Conservation (phyloP, 2,797 vertebrate genomes). For the Acipenser transmontanus region DNA sequence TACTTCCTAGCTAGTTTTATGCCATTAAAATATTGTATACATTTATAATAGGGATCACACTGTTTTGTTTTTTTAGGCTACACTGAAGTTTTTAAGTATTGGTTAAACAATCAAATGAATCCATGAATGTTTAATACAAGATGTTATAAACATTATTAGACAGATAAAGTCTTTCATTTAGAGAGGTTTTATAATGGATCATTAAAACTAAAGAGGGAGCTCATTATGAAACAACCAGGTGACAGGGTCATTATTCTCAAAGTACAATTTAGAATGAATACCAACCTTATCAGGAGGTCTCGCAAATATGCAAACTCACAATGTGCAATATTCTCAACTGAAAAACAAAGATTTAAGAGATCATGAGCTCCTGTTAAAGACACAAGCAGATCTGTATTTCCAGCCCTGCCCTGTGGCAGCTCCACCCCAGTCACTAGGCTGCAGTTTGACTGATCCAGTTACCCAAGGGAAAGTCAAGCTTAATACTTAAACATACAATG, state of each 20-base stretch:
- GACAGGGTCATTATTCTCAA: neutral
- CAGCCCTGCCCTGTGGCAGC: too few species aligned
- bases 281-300: slow-evolving; percentile 95
- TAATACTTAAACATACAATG: too few species aligned
- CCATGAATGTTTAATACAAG: too few species aligned
- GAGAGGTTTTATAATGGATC: neutral
- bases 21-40: neutral
- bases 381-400: slow-evolving; percentile 10
- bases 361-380: neutral
- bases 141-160: neutral
- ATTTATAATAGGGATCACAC: too few species aligned
- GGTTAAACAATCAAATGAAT: too few species aligned
- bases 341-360: slow-evolving; percentile 10
- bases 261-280: rapidly evolving
- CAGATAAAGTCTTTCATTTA: slow-evolving; percentile 3
- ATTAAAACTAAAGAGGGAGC: neutral
- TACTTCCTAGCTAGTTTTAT: neutral
- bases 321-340: slow-evolving; percentile 94
- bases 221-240: neutral
- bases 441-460: too few species aligned
- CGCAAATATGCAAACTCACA: slow-evolving; percentile 96
- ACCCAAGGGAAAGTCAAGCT: too few species aligned
- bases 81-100: neutral
- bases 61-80: too few species aligned
- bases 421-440: too few species aligned